Evolutionary conservation across 1,140 invertebrate species (phyloP).

Genomic region (Leptinotarsa defecta): DNA sequence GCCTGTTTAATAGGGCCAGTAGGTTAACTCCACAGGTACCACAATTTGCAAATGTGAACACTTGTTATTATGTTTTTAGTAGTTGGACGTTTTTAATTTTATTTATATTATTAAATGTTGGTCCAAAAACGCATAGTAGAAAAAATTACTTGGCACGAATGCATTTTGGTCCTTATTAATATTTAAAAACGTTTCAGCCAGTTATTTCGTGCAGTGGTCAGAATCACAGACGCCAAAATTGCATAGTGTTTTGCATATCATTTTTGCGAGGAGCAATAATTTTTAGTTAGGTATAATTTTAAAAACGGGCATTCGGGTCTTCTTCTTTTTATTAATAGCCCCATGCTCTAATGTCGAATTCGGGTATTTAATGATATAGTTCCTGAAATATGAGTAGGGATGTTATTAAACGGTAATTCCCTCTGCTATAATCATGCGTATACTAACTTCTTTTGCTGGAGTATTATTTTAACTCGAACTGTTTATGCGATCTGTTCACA

Average conservation of each 20-base stretch:
- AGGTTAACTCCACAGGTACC: not conserved
- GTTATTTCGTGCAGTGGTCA: constrained; percentile 47
- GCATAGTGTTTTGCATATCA: constrained; percentile 54
- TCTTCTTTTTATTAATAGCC: constrained; percentile 40
- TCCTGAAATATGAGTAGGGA: constrained; percentile 38
- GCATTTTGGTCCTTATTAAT: constrained; percentile 51
- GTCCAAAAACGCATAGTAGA: constrained; percentile 43
- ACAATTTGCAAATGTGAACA: constrained; percentile 25
- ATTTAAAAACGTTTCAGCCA: constrained; percentile 47
- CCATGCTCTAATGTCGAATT: constrained; percentile 41
- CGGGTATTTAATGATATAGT: constrained; percentile 40
- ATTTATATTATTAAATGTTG: constrained; percentile 16
- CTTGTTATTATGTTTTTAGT: constrained; percentile 25
- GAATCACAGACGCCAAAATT: constrained; percentile 53
- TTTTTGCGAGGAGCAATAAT: constrained; percentile 53
- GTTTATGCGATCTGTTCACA: constrained; percentile 19
- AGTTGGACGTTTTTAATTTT: constrained; percentile 16
- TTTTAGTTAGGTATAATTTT: constrained; percentile 52
- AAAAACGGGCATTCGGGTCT: constrained; percentile 38
- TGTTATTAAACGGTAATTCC: constrained; percentile 38
- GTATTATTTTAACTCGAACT: constrained; percentile 15
- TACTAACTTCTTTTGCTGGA: constrained; percentile 23
- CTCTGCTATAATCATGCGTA: constrained; percentile 35
- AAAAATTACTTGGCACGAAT: constrained; percentile 50
- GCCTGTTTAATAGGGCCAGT: not conserved